These are phyloP conservation scores for Diglossa cyanea DNA, from an alignment of 2,797 vertebrate genomes.

Conservation along the genomic window DNA sequence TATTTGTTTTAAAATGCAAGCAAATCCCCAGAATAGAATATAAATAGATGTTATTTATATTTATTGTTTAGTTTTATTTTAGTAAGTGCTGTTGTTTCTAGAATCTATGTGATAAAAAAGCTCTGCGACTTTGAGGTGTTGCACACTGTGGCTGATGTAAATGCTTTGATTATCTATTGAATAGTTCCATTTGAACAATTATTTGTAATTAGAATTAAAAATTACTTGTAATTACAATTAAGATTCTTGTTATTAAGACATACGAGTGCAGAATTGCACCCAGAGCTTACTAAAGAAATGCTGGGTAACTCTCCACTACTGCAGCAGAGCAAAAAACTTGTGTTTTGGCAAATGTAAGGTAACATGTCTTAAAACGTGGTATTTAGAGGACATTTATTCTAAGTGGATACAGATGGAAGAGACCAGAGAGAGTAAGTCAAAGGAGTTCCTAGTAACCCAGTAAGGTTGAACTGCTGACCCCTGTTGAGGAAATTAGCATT, in stretches of 20 bases:
- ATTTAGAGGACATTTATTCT: background rate
- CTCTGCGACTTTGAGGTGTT: background rate
- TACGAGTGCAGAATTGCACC: background rate
- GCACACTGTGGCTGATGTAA: background rate
- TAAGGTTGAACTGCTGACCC: constrained; percentile 55
- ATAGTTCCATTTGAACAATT: background rate
- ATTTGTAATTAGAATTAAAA: background rate
- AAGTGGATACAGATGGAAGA: constrained; percentile 44
- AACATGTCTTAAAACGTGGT: background rate
- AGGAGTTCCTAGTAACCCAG: background rate
- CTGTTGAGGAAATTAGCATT: constrained; percentile 22
- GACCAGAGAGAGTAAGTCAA: background rate
- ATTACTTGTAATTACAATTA: background rate
- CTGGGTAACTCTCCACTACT: background rate
- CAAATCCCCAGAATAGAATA: background rate
- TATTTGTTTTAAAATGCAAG: background rate
- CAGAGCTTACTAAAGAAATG: background rate
- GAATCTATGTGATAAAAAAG: background rate
- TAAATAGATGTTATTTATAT: background rate
- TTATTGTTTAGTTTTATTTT: background rate
- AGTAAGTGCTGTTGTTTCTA: background rate
- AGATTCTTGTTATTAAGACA: background rate
- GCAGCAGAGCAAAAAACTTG: background rate
- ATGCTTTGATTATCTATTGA: background rate
- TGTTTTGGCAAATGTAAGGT: background rate